Base-by-base conservation (phyloP, 2,888 invertebrate species). In the Diloba caeruleocephala region DNA sequence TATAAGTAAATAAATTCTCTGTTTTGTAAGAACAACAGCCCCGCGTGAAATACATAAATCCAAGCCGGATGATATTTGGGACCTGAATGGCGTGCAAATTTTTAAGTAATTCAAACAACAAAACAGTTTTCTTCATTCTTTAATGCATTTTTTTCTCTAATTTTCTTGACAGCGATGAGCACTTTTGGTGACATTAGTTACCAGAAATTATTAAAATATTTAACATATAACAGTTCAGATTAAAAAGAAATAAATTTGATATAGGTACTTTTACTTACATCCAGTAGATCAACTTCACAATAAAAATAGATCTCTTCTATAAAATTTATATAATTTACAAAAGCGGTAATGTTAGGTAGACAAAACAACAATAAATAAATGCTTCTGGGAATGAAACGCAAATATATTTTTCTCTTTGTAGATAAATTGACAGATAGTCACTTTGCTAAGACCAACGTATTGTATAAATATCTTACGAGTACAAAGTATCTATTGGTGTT, bases 111-210 rank as follows among this genome's bases (percentile, higher is more conserved):
- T 69, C 63, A 90, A 89, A 90, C 87, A 80, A 84, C 58, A 38
- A 59, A 39, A 57, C 82, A 59, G 79, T 89, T 92, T 89, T 92
- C 91, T 88, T 91, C 92, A 89, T 92, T 91, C 90, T 93, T 94
- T 94, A 94, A 93, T 94, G 94, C 93, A 91, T 91, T 93, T 71
- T n/a, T 61, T 93, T 93, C 85, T 88, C 93, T 93, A 93, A 93
- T 90, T 92, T 92, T 93, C 90, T 93, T 92, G 95, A 95, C 94
- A 95, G 95, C 95, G 94, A 94, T 95, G 95, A 95, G 95, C 95
- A 95, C 95, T 95, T 95, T 95, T 94, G 95, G 95, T 95, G 95
- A 95, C 95, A 95, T 91, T 90, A 93, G 92, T 88, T 91, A 91
- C 89, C 89, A 91, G 90, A 91, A 91, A 90, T 89, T 81, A 91